Percentiles rank a stretch among this genome's conserved stretches.
Conservation (phyloP, 1,140 invertebrate species). For the Bilobella aurantiaca region DNA sequence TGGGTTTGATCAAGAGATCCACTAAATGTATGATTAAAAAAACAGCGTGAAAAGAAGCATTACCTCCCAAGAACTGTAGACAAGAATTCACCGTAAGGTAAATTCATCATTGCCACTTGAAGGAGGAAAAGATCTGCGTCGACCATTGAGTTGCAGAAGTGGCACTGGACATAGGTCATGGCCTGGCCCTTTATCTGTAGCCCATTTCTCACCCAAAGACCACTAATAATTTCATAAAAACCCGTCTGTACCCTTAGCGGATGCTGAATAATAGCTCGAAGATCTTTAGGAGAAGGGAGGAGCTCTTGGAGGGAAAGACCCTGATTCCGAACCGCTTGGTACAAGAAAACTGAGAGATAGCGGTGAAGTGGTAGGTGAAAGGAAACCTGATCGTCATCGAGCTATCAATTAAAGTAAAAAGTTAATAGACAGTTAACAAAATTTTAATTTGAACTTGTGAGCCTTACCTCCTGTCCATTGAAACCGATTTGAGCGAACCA, state of each 20-base stretch:
- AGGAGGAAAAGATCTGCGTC: constrained; percentile 90
- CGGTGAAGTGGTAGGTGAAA: constrained; percentile 93
- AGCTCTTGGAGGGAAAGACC: constrained; percentile 62
- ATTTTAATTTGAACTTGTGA: no score
- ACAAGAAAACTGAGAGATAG: constrained; percentile 83
- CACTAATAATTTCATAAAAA: constrained; percentile 86
- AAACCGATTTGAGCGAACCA: constrained; percentile 56
- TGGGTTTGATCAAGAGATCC: neutral
- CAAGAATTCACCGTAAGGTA: constrained; percentile 74
- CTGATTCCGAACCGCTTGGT: constrained; percentile 75
- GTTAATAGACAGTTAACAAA: neutral
- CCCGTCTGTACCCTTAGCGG: constrained; percentile 85
- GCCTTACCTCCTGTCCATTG: neutral
- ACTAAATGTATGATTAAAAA: neutral
- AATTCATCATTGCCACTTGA: constrained; percentile 79
- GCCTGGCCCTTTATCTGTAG: constrained; percentile 95
- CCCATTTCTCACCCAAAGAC: constrained; percentile 92
- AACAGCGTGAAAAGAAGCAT: constrained; percentile 36
- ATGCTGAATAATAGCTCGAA: constrained; percentile 76
- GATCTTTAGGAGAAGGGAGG: constrained; percentile 61
- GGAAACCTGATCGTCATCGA: constrained; percentile 59
- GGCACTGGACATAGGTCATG: constrained; percentile 97
- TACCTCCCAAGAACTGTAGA: constrained; percentile 78
- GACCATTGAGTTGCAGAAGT: constrained; percentile 97
- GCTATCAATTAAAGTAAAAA: neutral